Base-by-base conservation (phyloP, 2,797 vertebrate genomes). In the Antennarius maculatus region DNA sequence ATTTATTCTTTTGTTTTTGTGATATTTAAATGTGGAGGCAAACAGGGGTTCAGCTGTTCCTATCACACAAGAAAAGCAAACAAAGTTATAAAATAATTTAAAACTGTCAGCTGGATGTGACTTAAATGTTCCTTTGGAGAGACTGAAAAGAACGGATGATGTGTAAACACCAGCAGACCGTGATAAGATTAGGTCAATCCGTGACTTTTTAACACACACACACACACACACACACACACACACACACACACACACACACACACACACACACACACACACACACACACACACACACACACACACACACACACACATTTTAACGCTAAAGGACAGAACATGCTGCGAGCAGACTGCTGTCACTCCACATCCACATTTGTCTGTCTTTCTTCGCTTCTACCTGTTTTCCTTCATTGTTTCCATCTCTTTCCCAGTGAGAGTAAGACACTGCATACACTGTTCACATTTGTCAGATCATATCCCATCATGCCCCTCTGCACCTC, bases 391-490 rank as follows among this genome's bases (percentile, higher is more conserved):
- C 31, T 3, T 52, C 39, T 12, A 8, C 13, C 27, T 16, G 6
- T 55, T 41, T 46, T 16, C 8, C 34, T 7, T n/a, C 17, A 45
- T 61, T 65, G 31, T 66, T 66, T 66, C 17, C 1, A 12, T 28
- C 39, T 15, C 50, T 57, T 9, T 45, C 18, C 14, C 43, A 10
- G 53, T 47, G 54, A 61, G 37, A 70, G 34, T 1, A 41, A 13
- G 18, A 63, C 23, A 23, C 23, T 23, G 51, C 16, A 56, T 45
- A 17, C 7, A 5, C 16, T n/a, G 46, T 68, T 59, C 79, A 49
- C 69, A 76, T 86, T 77, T 80, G 71, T 85, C 81, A 73, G 75
- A 82, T 88, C 64, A 73, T 77, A 66, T 86, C 83, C 75, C 86
- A 85, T 85, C 77, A 81, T 82, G 80, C 76, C 58, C 51, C 73